A percentile compares a stretch with the other conserved stretches of the same genome.
Conservation (phyloP, 2,797 vertebrate genomes). For the Molothrus ater region DNA sequence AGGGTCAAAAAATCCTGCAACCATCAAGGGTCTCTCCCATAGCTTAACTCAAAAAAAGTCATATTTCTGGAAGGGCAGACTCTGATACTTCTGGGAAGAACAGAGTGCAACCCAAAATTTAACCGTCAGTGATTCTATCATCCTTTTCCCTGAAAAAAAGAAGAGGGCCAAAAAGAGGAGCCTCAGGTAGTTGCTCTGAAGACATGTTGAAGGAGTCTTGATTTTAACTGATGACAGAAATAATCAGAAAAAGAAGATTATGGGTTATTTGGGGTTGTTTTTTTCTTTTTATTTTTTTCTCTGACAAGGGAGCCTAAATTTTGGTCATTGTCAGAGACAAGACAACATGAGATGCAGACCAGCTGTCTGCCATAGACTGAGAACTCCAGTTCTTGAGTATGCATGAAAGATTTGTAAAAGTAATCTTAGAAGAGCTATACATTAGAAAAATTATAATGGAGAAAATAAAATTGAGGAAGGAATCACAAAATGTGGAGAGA, state of each 20-base stretch:
- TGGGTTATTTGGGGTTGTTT: accelerated
- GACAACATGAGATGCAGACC: background rate
- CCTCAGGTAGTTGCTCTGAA: background rate
- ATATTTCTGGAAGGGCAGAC: background rate
- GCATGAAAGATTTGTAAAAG: background rate
- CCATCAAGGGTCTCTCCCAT: background rate
- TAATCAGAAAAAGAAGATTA: background rate
- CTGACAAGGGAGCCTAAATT: background rate
- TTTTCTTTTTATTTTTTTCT: background rate
- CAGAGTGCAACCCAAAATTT: background rate
- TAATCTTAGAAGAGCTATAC: background rate
- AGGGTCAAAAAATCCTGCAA: background rate
- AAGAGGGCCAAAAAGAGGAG: background rate
- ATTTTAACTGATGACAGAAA: background rate
- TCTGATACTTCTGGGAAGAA: background rate
- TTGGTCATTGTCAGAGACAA: background rate
- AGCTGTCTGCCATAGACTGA: background rate
- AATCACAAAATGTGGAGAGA: background rate
- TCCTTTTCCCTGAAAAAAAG: background rate
- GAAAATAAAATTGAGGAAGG: background rate
- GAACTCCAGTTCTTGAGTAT: background rate
- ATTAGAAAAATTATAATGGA: background rate
- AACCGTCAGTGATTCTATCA: background rate
- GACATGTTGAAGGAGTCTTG: background rate
- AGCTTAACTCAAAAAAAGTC: background rate